Evolutionary conservation across 2,113 vertebrate genomes (phyloP), one percentile per base, ranked within the genome.

Genomic region (Myiopsitta monachus): DNA sequence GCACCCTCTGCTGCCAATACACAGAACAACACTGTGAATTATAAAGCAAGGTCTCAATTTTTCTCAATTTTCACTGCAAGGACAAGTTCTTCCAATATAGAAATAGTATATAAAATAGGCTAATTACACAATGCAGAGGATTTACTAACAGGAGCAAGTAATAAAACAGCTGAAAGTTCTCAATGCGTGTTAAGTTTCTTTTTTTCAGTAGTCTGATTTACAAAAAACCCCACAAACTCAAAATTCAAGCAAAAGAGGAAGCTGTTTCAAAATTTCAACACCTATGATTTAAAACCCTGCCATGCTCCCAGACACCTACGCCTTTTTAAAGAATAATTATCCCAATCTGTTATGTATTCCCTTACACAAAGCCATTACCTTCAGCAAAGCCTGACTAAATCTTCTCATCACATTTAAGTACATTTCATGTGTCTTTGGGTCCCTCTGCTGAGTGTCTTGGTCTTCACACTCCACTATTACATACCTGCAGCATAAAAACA

Each of bases 401-500:
- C 99, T 97, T 94, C 98, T 98, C 99, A 99, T 99, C 30, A 99
- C 99, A 6, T 99, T 99, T 90, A 99, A 97, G 96, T 99, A 99
- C 99, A 99, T 99, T 93, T 99, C 99, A 0, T 99, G 98, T 24
- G 99, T 99, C 97, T 99, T 99, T 7, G 99, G 99, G 76, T 99
- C 99, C 97, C 99, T 98, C 98, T 99, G 99, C 96, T 99, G 98
- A 13, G 99, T 99, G 97, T 99, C 99, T 97, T 99, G 99, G 87
- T 99, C 99, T 97, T 99, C 99, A 93, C 99, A 99, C 94, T 99
- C 99, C 88, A 99, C 99, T 41, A 99, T 99, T 77, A 99, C 99
- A 72, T 99, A 99, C 99, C 99, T 99, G 95, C 46, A 94, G 31
- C 38, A 90, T 24, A 89, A 80, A 91, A 89, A 22, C 22, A 94